Percentiles rank a stretch among this genome's conserved stretches.
phyloP scores from a whole-genome alignment of 2,888 invertebrate genomes.

The Drosophila pseudotakahashii region DNA sequence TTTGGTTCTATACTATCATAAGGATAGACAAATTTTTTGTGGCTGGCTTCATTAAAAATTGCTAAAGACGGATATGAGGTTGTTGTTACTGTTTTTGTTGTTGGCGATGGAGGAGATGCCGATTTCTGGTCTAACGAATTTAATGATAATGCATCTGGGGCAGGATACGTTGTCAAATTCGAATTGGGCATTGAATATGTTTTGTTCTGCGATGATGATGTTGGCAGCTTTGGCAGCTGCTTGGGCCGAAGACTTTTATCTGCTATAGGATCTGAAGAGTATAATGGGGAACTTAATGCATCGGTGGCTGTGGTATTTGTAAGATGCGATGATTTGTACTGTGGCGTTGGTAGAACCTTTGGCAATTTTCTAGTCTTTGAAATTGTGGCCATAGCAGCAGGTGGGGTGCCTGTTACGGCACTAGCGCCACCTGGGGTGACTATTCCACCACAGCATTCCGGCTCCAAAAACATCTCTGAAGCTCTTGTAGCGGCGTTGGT shows the following conservation, averaged over 20 bases:
- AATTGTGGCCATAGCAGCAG: constrained; percentile 19
- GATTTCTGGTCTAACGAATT: neutral
- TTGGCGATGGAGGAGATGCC: neutral
- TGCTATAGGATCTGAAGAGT: constrained; percentile 6
- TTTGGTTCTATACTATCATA: neutral
- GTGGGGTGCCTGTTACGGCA: constrained; percentile 4
- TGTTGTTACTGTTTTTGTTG: neutral
- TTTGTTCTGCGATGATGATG: constrained; percentile 13
- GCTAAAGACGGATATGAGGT: neutral
- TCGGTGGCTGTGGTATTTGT: constrained; percentile 7
- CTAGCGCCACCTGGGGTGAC: neutral
- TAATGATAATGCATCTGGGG: constrained; percentile 9
- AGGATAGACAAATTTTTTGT: neutral
- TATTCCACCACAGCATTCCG: constrained; percentile 17
- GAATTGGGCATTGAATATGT: constrained; percentile 18
- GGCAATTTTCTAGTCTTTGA: constrained; percentile 75
- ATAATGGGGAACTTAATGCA: constrained; percentile 13
- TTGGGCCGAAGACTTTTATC: constrained; percentile 58
- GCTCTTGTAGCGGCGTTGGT: constrained; percentile 37
- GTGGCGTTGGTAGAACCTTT: constrained; percentile 74
- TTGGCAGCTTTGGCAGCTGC: constrained; percentile 76
- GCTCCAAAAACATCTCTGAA: constrained; percentile 39
- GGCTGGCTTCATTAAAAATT: neutral
- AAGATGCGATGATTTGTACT: constrained; percentile 42
- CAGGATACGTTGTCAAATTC: constrained; percentile 9